Conservation (phyloP, 2,113 vertebrate species). For the Petaurus breviceps region DNA sequence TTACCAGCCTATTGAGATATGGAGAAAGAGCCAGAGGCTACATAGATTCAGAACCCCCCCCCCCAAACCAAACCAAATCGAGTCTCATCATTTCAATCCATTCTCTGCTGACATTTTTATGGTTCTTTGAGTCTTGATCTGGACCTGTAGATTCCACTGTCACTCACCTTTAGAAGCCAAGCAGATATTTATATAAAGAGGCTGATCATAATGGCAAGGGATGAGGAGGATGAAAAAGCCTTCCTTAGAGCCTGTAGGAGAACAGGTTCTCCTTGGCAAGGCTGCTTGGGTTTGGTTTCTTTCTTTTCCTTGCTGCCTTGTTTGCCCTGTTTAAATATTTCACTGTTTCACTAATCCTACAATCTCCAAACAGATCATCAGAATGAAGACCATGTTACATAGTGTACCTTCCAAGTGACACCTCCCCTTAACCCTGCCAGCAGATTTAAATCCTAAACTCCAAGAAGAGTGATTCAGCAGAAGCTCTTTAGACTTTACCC, state of each 20-base stretch:
- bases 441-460: constrained; percentile 42
- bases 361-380: constrained; percentile 51
- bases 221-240: constrained; percentile 1
- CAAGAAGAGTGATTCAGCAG: constrained; percentile 42
- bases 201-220: background rate
- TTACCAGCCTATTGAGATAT: constrained; percentile 6
- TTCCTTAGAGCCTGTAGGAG: constrained; percentile 2
- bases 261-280: constrained; percentile 43
- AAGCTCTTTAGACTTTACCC: background rate
- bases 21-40: background rate
- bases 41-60: background rate
- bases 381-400: constrained; percentile 34
- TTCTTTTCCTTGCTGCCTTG: background rate
- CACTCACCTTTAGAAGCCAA: background rate
- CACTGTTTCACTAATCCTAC: constrained; percentile 45
- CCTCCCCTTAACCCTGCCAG: background rate
- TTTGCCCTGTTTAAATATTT: constrained; percentile 65
- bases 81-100: constrained; percentile 35
- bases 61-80: background rate
- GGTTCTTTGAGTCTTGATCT: constrained; percentile 22
- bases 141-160: constrained; percentile 33
- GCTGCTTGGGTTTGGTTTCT: constrained; percentile 15
- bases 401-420: constrained; percentile 43
- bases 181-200: constrained; percentile 4
- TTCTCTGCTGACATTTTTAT: constrained; percentile 13